Evolutionary conservation across 35 echinoderm and acorn worm species (phyloP).

Genomic region (Heliocidaris erythrogramma): DNA sequence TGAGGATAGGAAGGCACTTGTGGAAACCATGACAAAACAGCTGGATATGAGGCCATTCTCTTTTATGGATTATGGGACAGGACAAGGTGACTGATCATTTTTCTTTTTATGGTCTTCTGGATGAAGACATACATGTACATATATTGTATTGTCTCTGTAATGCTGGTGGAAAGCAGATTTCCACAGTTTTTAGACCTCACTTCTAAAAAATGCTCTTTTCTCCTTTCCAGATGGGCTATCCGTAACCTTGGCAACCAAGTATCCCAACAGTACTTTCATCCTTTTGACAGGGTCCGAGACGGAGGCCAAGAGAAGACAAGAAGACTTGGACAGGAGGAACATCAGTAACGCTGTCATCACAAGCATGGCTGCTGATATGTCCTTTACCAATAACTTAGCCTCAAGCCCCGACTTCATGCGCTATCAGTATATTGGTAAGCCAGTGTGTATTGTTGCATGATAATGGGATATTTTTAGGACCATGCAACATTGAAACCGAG

Average conservation of each 20-base stretch:
- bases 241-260: conserved; percentile 25
- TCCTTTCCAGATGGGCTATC: conserved; percentile 26
- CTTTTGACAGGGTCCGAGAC: not conserved
- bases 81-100: not conserved
- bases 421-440: conserved; percentile 53
- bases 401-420: conserved; percentile 47
- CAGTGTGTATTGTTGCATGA: too few relatives aligned
- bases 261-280: conserved; percentile 51
- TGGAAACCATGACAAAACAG: not conserved
- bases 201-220: not conserved
- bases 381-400: not conserved
- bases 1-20: conserved; percentile 8
- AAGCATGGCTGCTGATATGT: not conserved
- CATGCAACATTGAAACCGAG: too few relatives aligned
- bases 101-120: not conserved
- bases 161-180: too few relatives aligned
- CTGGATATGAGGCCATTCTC: conserved; percentile 48
- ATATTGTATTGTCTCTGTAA: too few relatives aligned
- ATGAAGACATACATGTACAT: too few relatives aligned
- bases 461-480: too few relatives aligned
- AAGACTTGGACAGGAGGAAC: not conserved
- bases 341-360: conserved; percentile 36
- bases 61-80: conserved; percentile 45
- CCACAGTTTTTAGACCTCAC: too few relatives aligned
- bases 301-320: not conserved